Base-by-base conservation (phyloP, 2,888 invertebrate species). In the Drosophila vallismaia region DNA sequence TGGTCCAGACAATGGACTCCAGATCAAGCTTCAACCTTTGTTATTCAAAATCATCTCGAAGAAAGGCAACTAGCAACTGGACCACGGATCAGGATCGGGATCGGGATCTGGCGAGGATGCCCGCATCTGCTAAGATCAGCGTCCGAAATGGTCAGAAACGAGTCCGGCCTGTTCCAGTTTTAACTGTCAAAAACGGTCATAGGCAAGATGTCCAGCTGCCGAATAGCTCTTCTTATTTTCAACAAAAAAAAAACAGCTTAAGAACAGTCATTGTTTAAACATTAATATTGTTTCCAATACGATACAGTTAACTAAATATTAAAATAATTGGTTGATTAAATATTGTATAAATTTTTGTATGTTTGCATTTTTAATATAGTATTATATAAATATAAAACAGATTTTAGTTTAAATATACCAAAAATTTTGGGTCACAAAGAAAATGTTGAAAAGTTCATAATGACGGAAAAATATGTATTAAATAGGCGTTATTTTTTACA, bases 41-140 rank as follows among this genome's bases (percentile, higher is more conserved):
- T 81, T 77, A 81, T 84, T 79, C 71, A 84, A 75, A 80, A 78
- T 75, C 71, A 31, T 57, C 57, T 14, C 44, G 40, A 59, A 52
- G 46, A 76, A 56, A 52, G 42, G 42, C 10, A 33, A 31, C 6
- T 8, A 48, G 10, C 10, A 42, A 9, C 51, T 50, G 50, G 40
- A 29, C 53, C 45, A 31, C 40, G 71, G 28, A 58, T 6, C 33
- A 7, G 33, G 33, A 33, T 14, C 12, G 44, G 24, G n/a, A 50
- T 12, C 38, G 1, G 19, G 36, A 54, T 63, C 64, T 64, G 46
- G 10, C 48, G 14, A 5, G 44, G 36, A 62, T 49, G 44, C 14
- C 9, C 1, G 26, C 26, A 28, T 49, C 4, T 50, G 40, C 29
- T 24, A 24, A 10, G 7, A 40, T 19, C 0, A 44, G 63, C 62